phyloP scores from a whole-genome alignment of 2,113 vertebrate species.

The Sylvia atricapilla region DNA sequence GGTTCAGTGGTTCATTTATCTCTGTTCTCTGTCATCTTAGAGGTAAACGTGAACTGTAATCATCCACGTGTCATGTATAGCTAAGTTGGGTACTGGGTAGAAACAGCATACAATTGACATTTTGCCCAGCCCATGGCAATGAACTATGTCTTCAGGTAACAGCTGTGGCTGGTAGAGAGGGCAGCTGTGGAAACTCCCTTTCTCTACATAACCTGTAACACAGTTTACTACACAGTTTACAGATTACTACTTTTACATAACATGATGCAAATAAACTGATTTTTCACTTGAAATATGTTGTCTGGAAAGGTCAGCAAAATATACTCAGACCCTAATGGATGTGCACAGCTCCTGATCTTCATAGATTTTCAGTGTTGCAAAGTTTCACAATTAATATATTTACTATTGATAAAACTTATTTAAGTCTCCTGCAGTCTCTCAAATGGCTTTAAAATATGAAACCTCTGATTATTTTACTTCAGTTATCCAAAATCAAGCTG shows the following conservation, averaged over 20 bases:
- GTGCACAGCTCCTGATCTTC: background rate
- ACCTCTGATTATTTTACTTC: background rate
- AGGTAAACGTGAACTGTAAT: background rate
- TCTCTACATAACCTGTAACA: background rate
- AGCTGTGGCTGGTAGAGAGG: background rate
- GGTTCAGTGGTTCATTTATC: background rate
- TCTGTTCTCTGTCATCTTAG: background rate
- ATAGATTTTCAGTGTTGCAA: background rate
- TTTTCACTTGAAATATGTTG: background rate
- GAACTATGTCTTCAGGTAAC: background rate
- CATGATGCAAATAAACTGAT: background rate
- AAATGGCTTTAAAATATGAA: background rate
- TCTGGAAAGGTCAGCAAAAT: background rate
- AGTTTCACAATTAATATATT: background rate
- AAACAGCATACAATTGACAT: background rate
- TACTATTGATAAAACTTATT: slow-evolving; percentile 9
- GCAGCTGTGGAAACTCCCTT: background rate
- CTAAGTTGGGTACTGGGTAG: background rate
- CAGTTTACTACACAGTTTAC: background rate
- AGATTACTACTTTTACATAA: background rate
- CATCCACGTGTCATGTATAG: background rate
- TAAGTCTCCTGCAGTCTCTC: background rate
- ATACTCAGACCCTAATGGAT: background rate
- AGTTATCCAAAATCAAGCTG: background rate
- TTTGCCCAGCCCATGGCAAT: background rate